phyloP scores from a whole-genome alignment of 2,888 invertebrate species.

The Amblyjoppa fuscipennis region DNA sequence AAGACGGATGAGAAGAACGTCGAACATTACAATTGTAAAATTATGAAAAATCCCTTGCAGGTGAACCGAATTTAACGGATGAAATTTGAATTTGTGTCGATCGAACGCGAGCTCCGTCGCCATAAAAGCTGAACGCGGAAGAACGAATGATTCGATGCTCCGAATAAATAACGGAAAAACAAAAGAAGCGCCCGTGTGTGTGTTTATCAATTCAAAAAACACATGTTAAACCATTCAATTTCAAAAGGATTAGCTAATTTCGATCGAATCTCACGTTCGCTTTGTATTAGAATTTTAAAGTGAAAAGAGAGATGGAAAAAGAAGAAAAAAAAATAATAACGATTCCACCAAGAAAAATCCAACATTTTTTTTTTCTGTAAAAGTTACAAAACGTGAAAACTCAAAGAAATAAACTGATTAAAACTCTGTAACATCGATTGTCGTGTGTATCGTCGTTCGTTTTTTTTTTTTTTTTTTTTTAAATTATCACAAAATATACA shows the following conservation, averaged over 20 bases:
- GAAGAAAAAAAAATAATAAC: conserved; percentile 59
- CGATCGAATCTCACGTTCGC: conserved; percentile 63
- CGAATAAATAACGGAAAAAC: not conserved
- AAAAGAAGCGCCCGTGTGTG: conserved; percentile 57
- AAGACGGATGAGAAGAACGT: conserved; percentile 32
- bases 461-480: conserved; percentile 28
- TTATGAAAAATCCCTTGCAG: conserved; percentile 27
- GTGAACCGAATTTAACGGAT: conserved; percentile 44
- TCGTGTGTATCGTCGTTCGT: conserved; percentile 40
- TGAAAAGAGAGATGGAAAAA: conserved; percentile 24
- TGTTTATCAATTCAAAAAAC: conserved; percentile 41
- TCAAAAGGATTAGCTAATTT: conserved; percentile 53
- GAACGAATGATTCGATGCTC: not conserved
- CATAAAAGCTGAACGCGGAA: conserved; percentile 40
- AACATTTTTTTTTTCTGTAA: conserved; percentile 64
- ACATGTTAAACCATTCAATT: conserved; percentile 27
- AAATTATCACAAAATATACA: conserved; percentile 59
- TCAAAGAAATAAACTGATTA: conserved; percentile 83
- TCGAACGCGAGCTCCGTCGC: conserved; percentile 65
- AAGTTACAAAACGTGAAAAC: conserved; percentile 74
- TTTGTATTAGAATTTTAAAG: conserved; percentile 60
- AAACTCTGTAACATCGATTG: conserved; percentile 76
- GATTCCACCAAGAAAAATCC: conserved; percentile 63
- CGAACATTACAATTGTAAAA: conserved; percentile 46
- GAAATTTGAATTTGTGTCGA: conserved; percentile 65